Base-by-base conservation (phyloP, 2,113 vertebrate species). In the Crocuta crocuta region DNA sequence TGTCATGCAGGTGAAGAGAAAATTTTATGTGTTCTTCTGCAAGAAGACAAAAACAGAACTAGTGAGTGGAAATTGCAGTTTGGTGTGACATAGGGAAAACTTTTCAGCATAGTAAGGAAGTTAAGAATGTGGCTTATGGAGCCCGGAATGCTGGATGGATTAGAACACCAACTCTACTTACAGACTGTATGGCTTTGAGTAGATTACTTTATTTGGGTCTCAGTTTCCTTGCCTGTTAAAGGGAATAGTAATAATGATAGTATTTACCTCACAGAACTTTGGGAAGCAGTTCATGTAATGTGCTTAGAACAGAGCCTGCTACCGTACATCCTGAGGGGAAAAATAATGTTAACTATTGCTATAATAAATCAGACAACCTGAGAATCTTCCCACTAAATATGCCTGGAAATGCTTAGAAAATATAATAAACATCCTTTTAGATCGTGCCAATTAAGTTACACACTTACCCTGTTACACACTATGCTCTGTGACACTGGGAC, bases 11-110 rank as follows among this genome's bases (percentile, higher is more conserved):
- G 86, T 61, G 53, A 83, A 68, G 24, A 87, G 70, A 83, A 95
- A 95, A 70, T 76, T 23, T 33, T 88, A 15, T 9, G 16, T n/a
- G 33, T 71, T 12, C 78, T 12, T 28, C 31, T 28, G 0, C 6
- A 87, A 65, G 45, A 92, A 97, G 21, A 70, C 48, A 96, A 95
- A 95, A 92, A 5, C 50, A 94, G 50, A 96, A 76, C 28, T 78
- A 93, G 13, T 17, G 4, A 86, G 55, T 89, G 15, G 53, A 92
- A 83, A 17, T 80, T 89, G 89, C 2, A 88, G 39, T 96, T 83
- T 58, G 79, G 17, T 85, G 61, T 92, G 65, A 93, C 12, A 58
- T 1, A 58, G 65, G 19, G 35, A 96, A 86, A 89, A 73, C 89
- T 8, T 89, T 95, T 66, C 33, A 94, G 66, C 48, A 89, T 58